phyloP scores from a whole-genome alignment of 2,797 vertebrate species.

The Anomalospiza imberbis region DNA sequence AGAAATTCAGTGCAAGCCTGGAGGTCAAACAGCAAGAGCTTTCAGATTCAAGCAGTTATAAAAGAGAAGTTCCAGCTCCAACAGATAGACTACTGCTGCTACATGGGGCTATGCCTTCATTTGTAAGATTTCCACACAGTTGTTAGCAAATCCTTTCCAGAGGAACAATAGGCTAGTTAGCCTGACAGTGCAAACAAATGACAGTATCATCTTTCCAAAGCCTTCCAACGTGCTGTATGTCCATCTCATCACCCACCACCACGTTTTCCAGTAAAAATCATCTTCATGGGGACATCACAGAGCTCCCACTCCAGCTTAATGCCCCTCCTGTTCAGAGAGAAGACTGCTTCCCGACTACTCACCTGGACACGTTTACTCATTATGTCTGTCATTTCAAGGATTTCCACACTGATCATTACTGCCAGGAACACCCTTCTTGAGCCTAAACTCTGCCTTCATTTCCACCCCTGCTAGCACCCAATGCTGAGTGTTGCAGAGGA shows the following conservation, averaged over 20 bases:
- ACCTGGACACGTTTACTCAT: background rate
- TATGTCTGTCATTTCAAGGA: background rate
- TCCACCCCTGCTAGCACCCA: background rate
- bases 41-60: background rate
- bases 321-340: background rate
- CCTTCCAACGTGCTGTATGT: background rate
- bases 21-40: background rate
- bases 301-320: background rate
- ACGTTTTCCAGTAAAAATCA: background rate
- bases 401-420: background rate
- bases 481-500: background rate
- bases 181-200: background rate
- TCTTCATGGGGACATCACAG: background rate
- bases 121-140: background rate
- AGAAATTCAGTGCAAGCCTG: background rate
- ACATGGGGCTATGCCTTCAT: accelerated
- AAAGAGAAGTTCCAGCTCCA: background rate
- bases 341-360: background rate
- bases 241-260: background rate
- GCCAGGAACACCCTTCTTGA: background rate
- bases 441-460: background rate
- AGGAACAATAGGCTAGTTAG: background rate
- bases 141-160: background rate
- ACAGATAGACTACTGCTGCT: background rate
- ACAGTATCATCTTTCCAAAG: background rate